A percentile compares a stretch with the other conserved stretches of the same genome.
These are phyloP conservation scores for Atherix ibis DNA, from an alignment of 2,888 invertebrate genomes.

Conservation along the genomic window DNA sequence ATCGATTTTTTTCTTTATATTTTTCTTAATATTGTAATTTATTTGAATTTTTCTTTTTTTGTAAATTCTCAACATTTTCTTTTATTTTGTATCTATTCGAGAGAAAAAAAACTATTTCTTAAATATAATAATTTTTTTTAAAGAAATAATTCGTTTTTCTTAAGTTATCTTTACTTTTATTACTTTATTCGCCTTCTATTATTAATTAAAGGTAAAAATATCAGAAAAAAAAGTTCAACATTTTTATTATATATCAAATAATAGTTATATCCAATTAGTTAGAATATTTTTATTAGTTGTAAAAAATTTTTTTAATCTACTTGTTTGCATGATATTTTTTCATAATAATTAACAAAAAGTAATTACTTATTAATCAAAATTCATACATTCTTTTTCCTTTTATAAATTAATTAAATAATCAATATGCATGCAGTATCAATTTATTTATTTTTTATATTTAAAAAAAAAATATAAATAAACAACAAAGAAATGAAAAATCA, in stretches of 20 bases:
- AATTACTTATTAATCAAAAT: no score
- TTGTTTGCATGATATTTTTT: background rate
- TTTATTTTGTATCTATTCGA: no score
- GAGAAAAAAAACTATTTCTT: no score
- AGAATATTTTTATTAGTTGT: background rate
- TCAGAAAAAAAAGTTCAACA: background rate
- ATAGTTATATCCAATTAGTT: background rate
- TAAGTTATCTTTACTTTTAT: conserved; percentile 3
- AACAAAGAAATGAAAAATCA: background rate
- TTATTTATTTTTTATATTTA: no score
- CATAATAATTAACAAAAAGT: no score
- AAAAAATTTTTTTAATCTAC: background rate
- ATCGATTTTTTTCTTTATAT: conserved; percentile 3
- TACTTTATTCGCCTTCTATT: conserved; percentile 1
- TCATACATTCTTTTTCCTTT: no score
- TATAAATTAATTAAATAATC: no score
- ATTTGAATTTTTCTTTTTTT: conserved; percentile 4
- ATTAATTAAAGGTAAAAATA: background rate
- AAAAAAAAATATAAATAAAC: background rate
- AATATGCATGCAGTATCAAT: no score
- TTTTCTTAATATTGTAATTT: conserved; percentile 4
- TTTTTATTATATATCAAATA: conserved; percentile 2
- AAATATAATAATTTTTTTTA: conserved; percentile 2
- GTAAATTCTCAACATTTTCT: conserved; percentile 4
- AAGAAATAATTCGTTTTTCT: conserved; percentile 6